These are phyloP conservation scores for Pseudocheirus occidentalis DNA, from an alignment of 2,797 vertebrate species.

Conservation along the genomic window DNA sequence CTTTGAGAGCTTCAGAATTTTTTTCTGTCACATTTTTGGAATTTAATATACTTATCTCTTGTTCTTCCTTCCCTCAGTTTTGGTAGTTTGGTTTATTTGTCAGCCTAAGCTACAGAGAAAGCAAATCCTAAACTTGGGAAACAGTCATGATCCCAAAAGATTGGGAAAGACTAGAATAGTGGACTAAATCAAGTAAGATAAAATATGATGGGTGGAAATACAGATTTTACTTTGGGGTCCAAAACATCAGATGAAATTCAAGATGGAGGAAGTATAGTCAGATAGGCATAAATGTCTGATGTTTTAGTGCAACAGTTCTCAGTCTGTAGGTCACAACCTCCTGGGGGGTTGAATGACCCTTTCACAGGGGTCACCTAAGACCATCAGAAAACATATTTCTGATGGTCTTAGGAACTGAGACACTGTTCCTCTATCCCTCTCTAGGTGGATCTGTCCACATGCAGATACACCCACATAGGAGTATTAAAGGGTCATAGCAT, in stretches of 20 bases:
- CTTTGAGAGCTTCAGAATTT: not conserved
- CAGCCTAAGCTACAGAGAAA: constrained; percentile 18
- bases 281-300: not conserved
- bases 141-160: not conserved
- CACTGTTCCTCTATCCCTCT: too few relatives aligned
- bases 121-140: constrained; percentile 9
- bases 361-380: too few relatives aligned
- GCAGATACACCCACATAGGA: too few relatives aligned
- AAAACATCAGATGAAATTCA: not conserved
- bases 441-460: too few relatives aligned
- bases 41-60: constrained; percentile 5
- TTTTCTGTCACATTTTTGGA: constrained; percentile 15
- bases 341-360: too few relatives aligned
- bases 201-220: not conserved
- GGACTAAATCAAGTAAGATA: not conserved
- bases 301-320: too few relatives aligned
- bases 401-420: too few relatives aligned
- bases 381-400: too few relatives aligned
- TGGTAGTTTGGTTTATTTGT: not conserved
- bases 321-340: too few relatives aligned
- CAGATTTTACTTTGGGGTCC: not conserved
- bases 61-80: not conserved
- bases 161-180: not conserved
- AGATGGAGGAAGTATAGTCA: not conserved
- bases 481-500: too few relatives aligned